phyloP scores from a whole-genome alignment of 2,113 vertebrate genomes.

The Daboia siamensis region DNA sequence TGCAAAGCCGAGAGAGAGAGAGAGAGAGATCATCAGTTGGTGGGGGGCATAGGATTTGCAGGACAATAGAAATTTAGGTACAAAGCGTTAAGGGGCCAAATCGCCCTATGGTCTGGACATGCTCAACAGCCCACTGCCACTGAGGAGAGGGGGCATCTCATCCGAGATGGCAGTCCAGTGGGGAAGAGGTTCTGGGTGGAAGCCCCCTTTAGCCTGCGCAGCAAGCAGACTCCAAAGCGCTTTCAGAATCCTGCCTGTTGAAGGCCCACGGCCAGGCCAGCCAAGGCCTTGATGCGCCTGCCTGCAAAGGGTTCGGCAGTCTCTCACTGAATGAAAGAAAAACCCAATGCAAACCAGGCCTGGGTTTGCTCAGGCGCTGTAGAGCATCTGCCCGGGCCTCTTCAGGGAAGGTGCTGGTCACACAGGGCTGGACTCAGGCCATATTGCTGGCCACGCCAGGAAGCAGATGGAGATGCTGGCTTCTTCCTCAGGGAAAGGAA shows the following conservation, averaged over 20 bases:
- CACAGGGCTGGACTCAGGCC: background rate
- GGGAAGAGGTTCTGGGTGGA: background rate
- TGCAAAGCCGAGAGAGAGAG: background rate
- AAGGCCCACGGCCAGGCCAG: too few species aligned
- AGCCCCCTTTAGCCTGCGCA: background rate
- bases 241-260: background rate
- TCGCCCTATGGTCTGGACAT: background rate
- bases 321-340: background rate
- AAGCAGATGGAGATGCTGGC: background rate
- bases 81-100: background rate
- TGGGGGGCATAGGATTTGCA: background rate
- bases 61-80: background rate
- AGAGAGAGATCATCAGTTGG: background rate
- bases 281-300: background rate
- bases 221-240: background rate
- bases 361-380: background rate
- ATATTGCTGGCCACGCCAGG: fast-evolving
- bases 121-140: background rate
- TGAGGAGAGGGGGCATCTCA: background rate
- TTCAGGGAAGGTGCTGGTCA: background rate
- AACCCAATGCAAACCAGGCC: background rate
- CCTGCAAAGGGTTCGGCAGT: background rate
- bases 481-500: conserved; percentile 42
- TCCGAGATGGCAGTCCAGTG: background rate
- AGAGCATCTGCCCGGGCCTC: background rate